A percentile compares a stretch with the other conserved stretches of the same genome.
Evolutionary conservation across 2,797 vertebrate genomes (phyloP).

Genomic region (Hypotaenidia okinawae): DNA sequence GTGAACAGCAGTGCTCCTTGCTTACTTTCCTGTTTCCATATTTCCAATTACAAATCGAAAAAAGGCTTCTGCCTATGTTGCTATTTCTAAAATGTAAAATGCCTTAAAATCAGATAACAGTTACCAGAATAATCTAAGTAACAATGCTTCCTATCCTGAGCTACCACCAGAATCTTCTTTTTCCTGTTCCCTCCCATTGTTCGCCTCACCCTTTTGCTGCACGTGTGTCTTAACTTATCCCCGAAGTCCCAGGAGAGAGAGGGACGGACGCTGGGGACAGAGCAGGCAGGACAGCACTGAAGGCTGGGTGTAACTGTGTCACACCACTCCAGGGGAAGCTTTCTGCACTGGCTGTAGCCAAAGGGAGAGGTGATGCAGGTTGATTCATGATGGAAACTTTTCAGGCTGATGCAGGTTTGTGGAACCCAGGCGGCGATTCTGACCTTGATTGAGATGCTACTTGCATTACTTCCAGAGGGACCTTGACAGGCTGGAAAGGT

Average conservation of each 20-base stretch:
- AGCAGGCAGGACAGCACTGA: background rate
- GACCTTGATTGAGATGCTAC: background rate
- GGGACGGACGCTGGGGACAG: background rate
- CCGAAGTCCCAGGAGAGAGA: background rate
- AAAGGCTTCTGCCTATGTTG: background rate
- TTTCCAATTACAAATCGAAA: background rate
- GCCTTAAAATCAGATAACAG: slow-evolving; percentile 27
- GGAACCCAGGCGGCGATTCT: background rate
- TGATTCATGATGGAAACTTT: slow-evolving; percentile 1
- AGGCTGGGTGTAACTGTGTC: background rate
- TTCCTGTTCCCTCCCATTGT: background rate
- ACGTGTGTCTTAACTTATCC: background rate
- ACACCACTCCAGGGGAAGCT: background rate
- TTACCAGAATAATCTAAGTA: background rate
- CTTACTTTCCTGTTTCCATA: background rate
- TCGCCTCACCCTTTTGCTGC: background rate
- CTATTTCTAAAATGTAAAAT: background rate
- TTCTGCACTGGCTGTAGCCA: background rate
- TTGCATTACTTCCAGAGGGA: background rate
- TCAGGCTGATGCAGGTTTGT: background rate
- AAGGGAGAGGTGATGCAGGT: background rate
- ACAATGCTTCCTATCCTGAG: background rate
- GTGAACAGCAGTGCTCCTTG: background rate
- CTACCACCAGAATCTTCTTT: background rate
- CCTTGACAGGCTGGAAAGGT: too few species aligned